phyloP scores from a whole-genome alignment of 2,797 vertebrate species.

The Pristis pectinata region DNA sequence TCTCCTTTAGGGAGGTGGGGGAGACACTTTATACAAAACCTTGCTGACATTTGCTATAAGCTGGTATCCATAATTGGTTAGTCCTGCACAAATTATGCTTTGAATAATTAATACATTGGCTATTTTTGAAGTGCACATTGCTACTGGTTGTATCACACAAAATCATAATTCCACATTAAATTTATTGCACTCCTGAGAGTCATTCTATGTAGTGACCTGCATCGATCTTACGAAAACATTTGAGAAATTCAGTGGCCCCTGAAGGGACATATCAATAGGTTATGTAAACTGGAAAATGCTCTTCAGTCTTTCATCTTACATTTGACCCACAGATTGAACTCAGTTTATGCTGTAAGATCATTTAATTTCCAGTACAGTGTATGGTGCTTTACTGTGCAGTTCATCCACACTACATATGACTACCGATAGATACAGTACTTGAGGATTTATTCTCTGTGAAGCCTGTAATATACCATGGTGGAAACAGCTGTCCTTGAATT shows the following conservation, averaged over 20 bases:
- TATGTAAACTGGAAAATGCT: neutral
- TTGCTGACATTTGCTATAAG: neutral
- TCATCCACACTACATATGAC: neutral
- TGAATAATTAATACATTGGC: slow-evolving; percentile 15
- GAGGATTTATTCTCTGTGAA: neutral
- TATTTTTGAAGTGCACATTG: neutral
- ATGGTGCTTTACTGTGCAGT: neutral
- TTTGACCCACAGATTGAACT: neutral
- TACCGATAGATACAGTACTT: neutral
- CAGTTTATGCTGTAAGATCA: neutral
- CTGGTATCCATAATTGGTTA: neutral
- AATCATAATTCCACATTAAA: neutral
- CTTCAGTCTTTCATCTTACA: neutral
- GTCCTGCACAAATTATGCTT: neutral
- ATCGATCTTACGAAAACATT: neutral
- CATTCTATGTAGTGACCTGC: neutral
- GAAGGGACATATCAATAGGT: neutral
- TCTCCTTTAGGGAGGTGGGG: neutral
- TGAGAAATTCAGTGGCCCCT: neutral
- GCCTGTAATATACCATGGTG: neutral
- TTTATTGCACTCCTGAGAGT: neutral
- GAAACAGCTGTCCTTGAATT: neutral
- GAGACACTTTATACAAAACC: neutral
- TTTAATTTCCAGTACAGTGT: neutral
- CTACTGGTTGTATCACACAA: neutral